Evolutionary conservation across 2,113 vertebrate species (phyloP).

Genomic region (Sylvietta virens): DNA sequence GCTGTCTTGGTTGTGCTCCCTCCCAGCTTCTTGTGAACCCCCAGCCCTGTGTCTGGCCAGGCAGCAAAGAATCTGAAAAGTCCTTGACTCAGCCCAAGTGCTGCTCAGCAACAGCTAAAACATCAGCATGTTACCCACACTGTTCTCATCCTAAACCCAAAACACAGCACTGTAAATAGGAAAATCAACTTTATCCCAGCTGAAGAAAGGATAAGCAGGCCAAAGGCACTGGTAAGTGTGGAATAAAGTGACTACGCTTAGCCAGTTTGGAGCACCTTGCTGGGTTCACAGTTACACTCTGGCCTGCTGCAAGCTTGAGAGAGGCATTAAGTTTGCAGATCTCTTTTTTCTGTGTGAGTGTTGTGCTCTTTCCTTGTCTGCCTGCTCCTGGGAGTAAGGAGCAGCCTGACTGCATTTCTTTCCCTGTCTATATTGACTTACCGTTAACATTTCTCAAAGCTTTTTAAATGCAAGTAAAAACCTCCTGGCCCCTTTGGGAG

Average conservation of each 20-base stretch:
- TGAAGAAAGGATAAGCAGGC: neutral
- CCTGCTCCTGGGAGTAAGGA: neutral
- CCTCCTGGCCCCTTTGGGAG: neutral
- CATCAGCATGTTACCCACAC: neutral
- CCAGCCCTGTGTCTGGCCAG: accelerated
- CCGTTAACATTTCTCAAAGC: neutral
- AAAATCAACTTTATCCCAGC: neutral
- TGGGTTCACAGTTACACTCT: neutral
- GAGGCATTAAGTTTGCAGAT: neutral
- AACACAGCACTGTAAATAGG: neutral
- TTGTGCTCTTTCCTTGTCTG: neutral
- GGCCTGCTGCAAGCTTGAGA: neutral
- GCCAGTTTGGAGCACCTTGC: neutral
- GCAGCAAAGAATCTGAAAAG: neutral
- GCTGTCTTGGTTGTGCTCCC: neutral
- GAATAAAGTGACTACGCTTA: neutral
- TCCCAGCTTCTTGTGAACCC: neutral
- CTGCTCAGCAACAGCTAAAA: neutral
- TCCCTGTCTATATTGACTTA: neutral
- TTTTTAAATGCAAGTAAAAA: constrained; percentile 30
- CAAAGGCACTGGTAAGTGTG: neutral
- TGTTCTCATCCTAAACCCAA: neutral
- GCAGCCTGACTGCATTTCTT: neutral
- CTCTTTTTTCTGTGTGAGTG: neutral
- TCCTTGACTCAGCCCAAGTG: neutral